Conservation (phyloP, 2,888 invertebrate species). For the Orchestes rusci region DNA sequence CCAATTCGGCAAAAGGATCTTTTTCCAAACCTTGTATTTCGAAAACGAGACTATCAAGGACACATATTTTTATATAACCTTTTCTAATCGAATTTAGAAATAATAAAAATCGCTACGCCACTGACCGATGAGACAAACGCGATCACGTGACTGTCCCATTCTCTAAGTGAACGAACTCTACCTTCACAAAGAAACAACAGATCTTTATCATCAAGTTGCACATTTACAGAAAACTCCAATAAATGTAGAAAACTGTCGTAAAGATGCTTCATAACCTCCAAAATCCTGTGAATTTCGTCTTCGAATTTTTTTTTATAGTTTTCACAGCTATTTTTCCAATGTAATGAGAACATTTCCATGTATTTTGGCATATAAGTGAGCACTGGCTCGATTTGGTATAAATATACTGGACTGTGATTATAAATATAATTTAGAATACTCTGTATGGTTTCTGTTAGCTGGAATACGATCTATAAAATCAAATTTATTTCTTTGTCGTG, state of each 20-base stretch:
- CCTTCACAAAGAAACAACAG: constrained; percentile 1
- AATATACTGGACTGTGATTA: constrained; percentile 3
- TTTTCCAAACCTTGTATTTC: too few relatives aligned
- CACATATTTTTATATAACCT: too few relatives aligned
- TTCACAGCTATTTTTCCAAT: constrained; percentile 28
- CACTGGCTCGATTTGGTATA: constrained; percentile 5
- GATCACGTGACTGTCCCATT: too few relatives aligned
- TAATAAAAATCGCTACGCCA: too few relatives aligned
- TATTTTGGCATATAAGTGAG: constrained; percentile 8
- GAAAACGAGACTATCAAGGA: too few relatives aligned
- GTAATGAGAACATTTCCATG: constrained; percentile 9
- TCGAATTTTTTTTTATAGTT: constrained; percentile 29
- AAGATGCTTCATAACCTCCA: constrained; percentile 23
- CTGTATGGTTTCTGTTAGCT: constrained; percentile 10
- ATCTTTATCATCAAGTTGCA: constrained; percentile 4
- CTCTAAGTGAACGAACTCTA: too few relatives aligned
- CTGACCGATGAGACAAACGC: too few relatives aligned
- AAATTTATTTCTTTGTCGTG: too few relatives aligned
- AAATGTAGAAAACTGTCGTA: constrained; percentile 10
- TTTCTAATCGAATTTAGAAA: too few relatives aligned
- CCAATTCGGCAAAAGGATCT: too few relatives aligned
- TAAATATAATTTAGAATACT: constrained; percentile 11
- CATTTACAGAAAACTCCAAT: constrained; percentile 5
- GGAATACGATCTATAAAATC: constrained; percentile 13
- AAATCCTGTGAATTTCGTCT: constrained; percentile 30